A percentile compares a stretch with the other conserved stretches of the same genome.
These are phyloP conservation scores for Macaca nemestrina DNA, from an alignment of 2,113 vertebrate species.

Conservation along the genomic window DNA sequence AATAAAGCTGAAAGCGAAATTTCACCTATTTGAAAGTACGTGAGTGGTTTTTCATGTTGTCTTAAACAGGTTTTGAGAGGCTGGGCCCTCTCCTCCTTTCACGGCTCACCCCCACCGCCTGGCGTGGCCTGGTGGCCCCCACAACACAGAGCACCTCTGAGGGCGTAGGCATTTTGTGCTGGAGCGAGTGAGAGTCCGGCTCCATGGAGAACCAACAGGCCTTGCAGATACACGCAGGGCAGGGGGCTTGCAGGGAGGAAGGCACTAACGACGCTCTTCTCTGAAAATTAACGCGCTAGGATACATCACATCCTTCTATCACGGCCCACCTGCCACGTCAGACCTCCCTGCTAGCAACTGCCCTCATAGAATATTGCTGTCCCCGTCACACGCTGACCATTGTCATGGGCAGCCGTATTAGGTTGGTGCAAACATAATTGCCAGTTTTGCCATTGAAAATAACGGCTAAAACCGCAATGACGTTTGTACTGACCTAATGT, in stretches of 20 bases:
- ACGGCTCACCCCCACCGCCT: neutral
- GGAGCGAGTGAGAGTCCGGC: neutral
- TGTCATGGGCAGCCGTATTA: rapidly evolving
- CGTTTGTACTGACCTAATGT: too few relatives aligned
- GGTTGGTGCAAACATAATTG: too few relatives aligned
- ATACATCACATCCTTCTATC: rapidly evolving
- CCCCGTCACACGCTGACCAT: rapidly evolving
- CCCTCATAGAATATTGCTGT: rapidly evolving
- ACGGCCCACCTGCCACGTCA: rapidly evolving
- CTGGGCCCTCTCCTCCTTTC: neutral
- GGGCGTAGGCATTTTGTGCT: neutral
- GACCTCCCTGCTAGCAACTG: rapidly evolving
- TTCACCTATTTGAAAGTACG: slow-evolving; percentile 83
- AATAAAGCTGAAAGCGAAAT: slow-evolving; percentile 88
- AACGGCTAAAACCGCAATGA: too few relatives aligned
- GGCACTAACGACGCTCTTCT: rapidly evolving
- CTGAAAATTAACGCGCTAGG: neutral
- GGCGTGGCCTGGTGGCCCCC: neutral
- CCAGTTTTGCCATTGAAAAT: too few relatives aligned
- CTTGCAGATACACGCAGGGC: rapidly evolving
- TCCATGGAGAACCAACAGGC: neutral
- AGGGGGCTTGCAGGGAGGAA: neutral
- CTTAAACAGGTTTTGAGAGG: slow-evolving; percentile 76
- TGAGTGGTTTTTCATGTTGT: slow-evolving; percentile 83
- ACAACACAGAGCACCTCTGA: neutral